Evolutionary conservation across 2,888 invertebrate genomes (phyloP).

Genomic region (Plemyria rubiginata): DNA sequence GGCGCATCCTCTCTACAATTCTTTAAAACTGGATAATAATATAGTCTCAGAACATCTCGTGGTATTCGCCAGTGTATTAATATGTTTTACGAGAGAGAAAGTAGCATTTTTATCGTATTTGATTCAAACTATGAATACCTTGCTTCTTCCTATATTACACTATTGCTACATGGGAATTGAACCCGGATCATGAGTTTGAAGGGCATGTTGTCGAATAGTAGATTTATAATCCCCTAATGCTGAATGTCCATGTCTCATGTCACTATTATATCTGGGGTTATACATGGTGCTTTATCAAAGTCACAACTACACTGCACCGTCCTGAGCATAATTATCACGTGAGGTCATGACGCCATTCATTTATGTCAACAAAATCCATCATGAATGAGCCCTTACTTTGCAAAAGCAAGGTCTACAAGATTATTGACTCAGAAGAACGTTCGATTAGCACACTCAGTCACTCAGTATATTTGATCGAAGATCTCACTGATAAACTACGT

Average conservation of each 20-base stretch:
- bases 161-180: neutral
- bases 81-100: neutral
- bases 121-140: neutral
- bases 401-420: too few species aligned
- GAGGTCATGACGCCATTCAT: neutral
- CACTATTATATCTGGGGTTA: neutral
- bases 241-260: neutral
- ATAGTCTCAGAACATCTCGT: constrained; percentile 1
- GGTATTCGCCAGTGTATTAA: neutral
- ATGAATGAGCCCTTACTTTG: neutral
- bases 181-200: neutral
- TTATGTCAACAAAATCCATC: neutral
- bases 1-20: constrained; percentile 34
- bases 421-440: too few species aligned
- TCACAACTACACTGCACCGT: neutral
- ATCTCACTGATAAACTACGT: too few species aligned
- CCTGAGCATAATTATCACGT: neutral
- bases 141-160: neutral
- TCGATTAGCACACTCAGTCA: too few species aligned
- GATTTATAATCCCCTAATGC: neutral
- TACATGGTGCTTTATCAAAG: neutral
- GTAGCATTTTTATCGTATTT: neutral
- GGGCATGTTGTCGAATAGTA: neutral
- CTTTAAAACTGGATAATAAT: constrained; percentile 6
- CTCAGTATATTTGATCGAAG: too few species aligned